These are phyloP conservation scores for Centruroides vittatus DNA, from an alignment of 1,140 invertebrate genomes.

Conservation along the genomic window DNA sequence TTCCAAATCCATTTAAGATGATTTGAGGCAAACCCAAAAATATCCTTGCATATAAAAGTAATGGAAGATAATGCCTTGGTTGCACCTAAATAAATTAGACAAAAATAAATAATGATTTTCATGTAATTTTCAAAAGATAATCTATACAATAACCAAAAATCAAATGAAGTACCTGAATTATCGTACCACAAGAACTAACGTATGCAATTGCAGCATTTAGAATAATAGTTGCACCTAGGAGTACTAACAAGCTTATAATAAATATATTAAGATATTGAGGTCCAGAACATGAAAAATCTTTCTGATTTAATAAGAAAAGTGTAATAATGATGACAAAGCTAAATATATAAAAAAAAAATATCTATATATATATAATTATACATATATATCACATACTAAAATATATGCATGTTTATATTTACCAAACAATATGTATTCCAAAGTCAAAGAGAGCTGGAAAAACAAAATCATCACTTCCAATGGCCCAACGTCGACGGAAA, in stretches of 20 bases:
- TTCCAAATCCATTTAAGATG: slow-evolving; percentile 58
- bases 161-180: slow-evolving; percentile 3
- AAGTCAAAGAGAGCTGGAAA: slow-evolving; percentile 62
- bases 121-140: not conserved
- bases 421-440: not conserved
- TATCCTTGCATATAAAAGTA: slow-evolving; percentile 29
- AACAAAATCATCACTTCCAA: slow-evolving; percentile 74
- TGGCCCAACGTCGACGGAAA: slow-evolving; percentile 67
- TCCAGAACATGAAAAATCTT: too few relatives aligned
- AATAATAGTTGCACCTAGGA: slow-evolving; percentile 5
- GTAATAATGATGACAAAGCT: too few relatives aligned
- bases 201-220: slow-evolving; percentile 5
- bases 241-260: not conserved
- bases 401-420: too few relatives aligned
- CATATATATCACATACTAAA: too few relatives aligned
- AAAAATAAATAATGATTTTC: not conserved
- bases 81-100: not conserved
- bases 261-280: too few relatives aligned
- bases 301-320: too few relatives aligned
- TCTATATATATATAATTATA: too few relatives aligned
- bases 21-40: slow-evolving; percentile 56
- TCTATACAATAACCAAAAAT: not conserved
- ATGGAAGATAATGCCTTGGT: slow-evolving; percentile 27
- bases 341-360: too few relatives aligned
- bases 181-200: slow-evolving; percentile 9